These are phyloP conservation scores for Telmatherina bonti DNA, from an alignment of 2,797 vertebrate species.

Conservation along the genomic window DNA sequence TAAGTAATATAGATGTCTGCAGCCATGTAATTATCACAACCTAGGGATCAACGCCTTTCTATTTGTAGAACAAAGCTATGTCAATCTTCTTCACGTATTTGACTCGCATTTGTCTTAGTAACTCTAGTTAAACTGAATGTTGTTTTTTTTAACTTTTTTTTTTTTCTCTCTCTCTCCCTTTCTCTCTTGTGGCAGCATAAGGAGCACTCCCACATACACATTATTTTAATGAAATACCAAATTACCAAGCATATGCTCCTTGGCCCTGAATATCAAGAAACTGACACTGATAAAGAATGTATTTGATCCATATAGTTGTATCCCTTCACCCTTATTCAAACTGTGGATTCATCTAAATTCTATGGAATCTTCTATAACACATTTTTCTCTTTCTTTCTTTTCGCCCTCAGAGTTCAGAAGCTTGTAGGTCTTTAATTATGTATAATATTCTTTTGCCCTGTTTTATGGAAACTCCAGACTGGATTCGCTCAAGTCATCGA, in stretches of 20 bases:
- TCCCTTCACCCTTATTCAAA: constrained; percentile 76
- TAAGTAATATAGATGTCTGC: constrained; percentile 63
- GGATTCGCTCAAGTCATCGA: constrained; percentile 96
- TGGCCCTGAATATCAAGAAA: constrained; percentile 65
- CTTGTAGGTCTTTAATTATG: constrained; percentile 91
- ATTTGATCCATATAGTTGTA: constrained; percentile 71
- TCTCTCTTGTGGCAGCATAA: constrained; percentile 39
- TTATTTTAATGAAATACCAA: constrained; percentile 63
- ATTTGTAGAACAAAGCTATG: constrained; percentile 69
- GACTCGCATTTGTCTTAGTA: constrained; percentile 49
- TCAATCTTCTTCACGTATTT: constrained; percentile 36
- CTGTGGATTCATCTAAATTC: constrained; percentile 83
- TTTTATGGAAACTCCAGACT: constrained; percentile 94
- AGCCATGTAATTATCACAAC: constrained; percentile 70
- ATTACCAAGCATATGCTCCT: constrained; percentile 64
- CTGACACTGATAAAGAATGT: constrained; percentile 64
- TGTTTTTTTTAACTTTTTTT: constrained; percentile 19
- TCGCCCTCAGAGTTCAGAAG: constrained; percentile 85
- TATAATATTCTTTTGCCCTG: constrained; percentile 93
- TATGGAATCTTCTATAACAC: constrained; percentile 79
- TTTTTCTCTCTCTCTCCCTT: not conserved
- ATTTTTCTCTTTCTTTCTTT: constrained; percentile 74
- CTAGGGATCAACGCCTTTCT: constrained; percentile 64
- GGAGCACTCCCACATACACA: constrained; percentile 52
- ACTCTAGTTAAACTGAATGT: constrained; percentile 57